A percentile compares a stretch with the other conserved stretches of the same genome.
These are phyloP conservation scores for Odiellus spinosus DNA, from an alignment of 2,888 invertebrate species.

Conservation along the genomic window DNA sequence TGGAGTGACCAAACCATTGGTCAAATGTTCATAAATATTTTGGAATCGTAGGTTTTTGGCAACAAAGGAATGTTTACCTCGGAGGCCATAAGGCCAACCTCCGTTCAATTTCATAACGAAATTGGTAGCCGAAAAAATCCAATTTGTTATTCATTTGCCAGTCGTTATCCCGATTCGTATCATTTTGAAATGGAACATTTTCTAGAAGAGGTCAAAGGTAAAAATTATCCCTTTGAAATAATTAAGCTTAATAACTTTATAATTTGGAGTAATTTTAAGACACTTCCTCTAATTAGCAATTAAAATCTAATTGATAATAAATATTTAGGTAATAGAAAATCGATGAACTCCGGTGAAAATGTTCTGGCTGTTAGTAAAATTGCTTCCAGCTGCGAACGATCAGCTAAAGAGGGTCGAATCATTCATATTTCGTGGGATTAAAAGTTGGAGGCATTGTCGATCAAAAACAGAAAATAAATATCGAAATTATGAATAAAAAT, in stretches of 20 bases:
- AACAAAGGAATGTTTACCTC: constrained; percentile 38
- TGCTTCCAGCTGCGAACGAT: constrained; percentile 41
- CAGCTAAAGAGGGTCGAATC: constrained; percentile 38
- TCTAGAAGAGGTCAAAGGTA: constrained; percentile 39
- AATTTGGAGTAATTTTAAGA: no score
- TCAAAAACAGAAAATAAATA: no score
- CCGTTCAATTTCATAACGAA: constrained; percentile 5
- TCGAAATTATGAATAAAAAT: no score
- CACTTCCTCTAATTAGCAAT: no score
- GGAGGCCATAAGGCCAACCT: constrained; percentile 11
- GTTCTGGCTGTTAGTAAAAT: constrained; percentile 42
- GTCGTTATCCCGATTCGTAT: constrained; percentile 41
- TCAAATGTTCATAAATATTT: no score
- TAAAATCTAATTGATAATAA: no score
- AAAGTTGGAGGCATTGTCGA: no score
- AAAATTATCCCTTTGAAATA: no score
- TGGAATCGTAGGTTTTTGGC: constrained; percentile 39
- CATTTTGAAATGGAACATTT: constrained; percentile 43
- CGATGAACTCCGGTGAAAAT: constrained; percentile 36
- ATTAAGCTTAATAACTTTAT: no score
- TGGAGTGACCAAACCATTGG: no score
- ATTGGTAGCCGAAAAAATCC: constrained; percentile 29
- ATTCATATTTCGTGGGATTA: constrained; percentile 35
- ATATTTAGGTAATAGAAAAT: constrained; percentile 21
- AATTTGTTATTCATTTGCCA: constrained; percentile 45